Evolutionary conservation across 2,113 vertebrate species (phyloP).

Genomic region (Meleagris gallopavo): DNA sequence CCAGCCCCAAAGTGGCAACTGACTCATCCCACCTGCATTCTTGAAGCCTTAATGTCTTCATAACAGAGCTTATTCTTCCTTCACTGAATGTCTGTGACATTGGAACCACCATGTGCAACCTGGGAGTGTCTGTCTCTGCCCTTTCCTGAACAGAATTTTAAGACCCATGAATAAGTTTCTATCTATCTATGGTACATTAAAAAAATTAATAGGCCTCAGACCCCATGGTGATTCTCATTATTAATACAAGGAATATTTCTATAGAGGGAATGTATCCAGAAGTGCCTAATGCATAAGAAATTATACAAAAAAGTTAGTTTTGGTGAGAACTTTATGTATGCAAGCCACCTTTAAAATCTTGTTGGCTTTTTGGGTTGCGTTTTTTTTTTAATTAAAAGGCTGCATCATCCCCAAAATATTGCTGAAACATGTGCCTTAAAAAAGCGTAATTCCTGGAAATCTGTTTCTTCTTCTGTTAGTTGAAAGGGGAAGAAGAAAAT

Average conservation of each 20-base stretch:
- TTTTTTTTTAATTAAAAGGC: slow-evolving; percentile 6
- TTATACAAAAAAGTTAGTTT: not conserved
- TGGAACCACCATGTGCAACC: not conserved
- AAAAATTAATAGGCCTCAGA: not conserved
- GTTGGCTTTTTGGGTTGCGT: too few species aligned
- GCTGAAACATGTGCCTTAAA: slow-evolving; percentile 18
- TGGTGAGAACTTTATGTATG: not conserved
- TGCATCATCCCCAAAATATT: not conserved
- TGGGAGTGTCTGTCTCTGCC: not conserved
- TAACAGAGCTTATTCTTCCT: not conserved
- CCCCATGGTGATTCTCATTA: not conserved
- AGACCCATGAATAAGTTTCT: not conserved
- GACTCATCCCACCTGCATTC: not conserved
- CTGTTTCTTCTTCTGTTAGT: slow-evolving; percentile 1
- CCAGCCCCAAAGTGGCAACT: not conserved
- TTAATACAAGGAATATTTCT: not conserved
- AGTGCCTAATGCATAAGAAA: not conserved
- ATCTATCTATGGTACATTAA: not conserved
- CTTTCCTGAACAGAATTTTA: not conserved
- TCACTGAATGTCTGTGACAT: not conserved
- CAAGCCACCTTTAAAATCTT: not conserved
- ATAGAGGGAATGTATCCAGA: not conserved
- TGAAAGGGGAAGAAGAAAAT: slow-evolving; percentile 20
- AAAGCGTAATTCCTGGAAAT: slow-evolving; percentile 46
- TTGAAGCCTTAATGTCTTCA: not conserved